A percentile compares a stretch with the other conserved stretches of the same genome.
These are phyloP conservation scores for Diorhabda carinulata DNA, from an alignment of 1,140 invertebrate genomes.

Conservation along the genomic window DNA sequence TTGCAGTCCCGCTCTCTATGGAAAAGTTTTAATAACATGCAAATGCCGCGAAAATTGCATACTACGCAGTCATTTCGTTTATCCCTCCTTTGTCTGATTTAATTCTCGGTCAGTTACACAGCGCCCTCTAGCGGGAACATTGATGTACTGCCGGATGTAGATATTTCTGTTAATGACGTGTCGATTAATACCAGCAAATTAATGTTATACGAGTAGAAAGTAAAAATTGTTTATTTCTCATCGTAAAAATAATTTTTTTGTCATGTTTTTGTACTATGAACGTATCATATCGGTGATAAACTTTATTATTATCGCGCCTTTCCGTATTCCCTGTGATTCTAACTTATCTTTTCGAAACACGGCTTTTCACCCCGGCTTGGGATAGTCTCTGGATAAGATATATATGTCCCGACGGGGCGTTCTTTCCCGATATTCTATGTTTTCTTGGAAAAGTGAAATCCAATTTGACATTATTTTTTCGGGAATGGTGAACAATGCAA, in stretches of 20 bases:
- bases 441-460: slow-evolving; percentile 8
- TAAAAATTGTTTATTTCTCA: not conserved
- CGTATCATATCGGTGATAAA: too few relatives aligned
- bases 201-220: too few relatives aligned
- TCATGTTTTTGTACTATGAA: not conserved
- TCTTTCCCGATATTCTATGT: not conserved
- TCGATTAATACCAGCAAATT: too few relatives aligned
- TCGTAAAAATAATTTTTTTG: slow-evolving; percentile 1
- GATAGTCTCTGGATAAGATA: slow-evolving; percentile 5
- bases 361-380: slow-evolving; percentile 4
- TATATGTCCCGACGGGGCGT: slow-evolving; percentile 3
- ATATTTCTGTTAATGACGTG: too few relatives aligned
- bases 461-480: slow-evolving; percentile 11
- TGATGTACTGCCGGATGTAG: not conserved
- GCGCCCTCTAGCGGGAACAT: not conserved
- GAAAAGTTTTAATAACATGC: slow-evolving; percentile 11
- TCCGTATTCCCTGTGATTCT: not conserved
- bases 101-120: slow-evolving; percentile 5
- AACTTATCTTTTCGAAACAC: slow-evolving; percentile 6
- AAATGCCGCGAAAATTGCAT: slow-evolving; percentile 3
- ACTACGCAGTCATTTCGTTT: not conserved
- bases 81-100: slow-evolving; percentile 9
- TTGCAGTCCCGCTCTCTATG: not conserved
- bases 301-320: not conserved
- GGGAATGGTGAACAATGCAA: not conserved